phyloP scores from a whole-genome alignment of 2,797 vertebrate genomes.

The Petrocephalus schoutedeni region DNA sequence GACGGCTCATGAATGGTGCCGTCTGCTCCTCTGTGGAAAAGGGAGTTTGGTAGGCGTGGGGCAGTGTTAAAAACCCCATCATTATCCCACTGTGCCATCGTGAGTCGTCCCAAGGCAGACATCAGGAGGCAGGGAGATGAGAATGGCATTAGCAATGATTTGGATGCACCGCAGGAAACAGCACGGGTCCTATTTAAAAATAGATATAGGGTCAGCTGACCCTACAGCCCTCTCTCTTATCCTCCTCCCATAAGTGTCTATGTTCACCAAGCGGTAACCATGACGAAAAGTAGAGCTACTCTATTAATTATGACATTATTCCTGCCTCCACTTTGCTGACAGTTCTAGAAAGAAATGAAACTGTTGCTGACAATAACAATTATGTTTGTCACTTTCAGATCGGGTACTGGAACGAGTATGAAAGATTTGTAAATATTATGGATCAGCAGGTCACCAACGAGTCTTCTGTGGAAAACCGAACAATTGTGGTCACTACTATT shows the following conservation, averaged over 20 bases:
- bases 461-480: slow-evolving; percentile 93
- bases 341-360: slow-evolving; percentile 18
- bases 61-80: background rate
- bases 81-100: background rate
- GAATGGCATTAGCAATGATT: background rate
- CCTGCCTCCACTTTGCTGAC: background rate
- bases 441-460: slow-evolving; percentile 90
- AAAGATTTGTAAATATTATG: slow-evolving; percentile 89
- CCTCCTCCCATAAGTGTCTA: background rate
- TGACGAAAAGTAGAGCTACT: background rate
- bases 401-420: slow-evolving; percentile 97
- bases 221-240: background rate
- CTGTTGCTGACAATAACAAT: slow-evolving; percentile 34
- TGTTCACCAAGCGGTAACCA: background rate
- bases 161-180: background rate
- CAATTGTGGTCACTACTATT: slow-evolving; percentile 99
- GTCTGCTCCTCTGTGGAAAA: background rate
- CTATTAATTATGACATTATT: background rate
- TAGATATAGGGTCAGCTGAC: background rate
- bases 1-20: background rate
- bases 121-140: background rate
- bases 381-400: slow-evolving; percentile 73
- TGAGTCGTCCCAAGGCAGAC: background rate
- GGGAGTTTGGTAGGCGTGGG: background rate
- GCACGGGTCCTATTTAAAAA: background rate